These are phyloP conservation scores for Apistogramma diplotaenia DNA, from an alignment of 2,113 vertebrate genomes.

Conservation along the genomic window DNA sequence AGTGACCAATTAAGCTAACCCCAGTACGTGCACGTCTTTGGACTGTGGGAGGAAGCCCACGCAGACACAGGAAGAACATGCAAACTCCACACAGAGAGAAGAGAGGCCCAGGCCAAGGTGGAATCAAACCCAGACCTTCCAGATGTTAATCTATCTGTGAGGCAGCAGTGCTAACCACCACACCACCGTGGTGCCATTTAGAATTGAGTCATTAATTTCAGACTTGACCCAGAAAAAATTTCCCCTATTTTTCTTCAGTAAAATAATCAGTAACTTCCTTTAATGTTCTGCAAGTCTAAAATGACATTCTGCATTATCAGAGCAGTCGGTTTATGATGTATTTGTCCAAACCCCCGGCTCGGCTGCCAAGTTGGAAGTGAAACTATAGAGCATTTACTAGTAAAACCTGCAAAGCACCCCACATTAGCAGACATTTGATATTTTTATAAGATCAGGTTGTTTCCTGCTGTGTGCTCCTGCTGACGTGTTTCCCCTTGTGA, in stretches of 20 bases:
- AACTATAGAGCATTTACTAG: neutral
- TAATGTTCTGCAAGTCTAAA: neutral
- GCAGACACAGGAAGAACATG: no score
- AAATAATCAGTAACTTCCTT: neutral
- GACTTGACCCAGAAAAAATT: neutral
- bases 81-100: no score
- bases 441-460: neutral
- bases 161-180: no score
- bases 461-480: neutral
- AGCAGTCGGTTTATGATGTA: neutral
- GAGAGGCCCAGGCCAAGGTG: no score
- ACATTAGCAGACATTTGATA: neutral
- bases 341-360: neutral
- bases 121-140: no score
- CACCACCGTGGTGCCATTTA: no score
- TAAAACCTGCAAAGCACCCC: neutral
- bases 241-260: neutral
- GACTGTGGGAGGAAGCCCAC: no score
- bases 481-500: neutral
- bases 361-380: neutral
- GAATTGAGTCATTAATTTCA: neutral
- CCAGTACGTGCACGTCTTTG: no score
- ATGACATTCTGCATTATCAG: neutral
- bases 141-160: no score
- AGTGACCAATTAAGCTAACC: no score